Conservation (phyloP, 2,797 vertebrate species). For the Eupleurogrammus muticus region DNA sequence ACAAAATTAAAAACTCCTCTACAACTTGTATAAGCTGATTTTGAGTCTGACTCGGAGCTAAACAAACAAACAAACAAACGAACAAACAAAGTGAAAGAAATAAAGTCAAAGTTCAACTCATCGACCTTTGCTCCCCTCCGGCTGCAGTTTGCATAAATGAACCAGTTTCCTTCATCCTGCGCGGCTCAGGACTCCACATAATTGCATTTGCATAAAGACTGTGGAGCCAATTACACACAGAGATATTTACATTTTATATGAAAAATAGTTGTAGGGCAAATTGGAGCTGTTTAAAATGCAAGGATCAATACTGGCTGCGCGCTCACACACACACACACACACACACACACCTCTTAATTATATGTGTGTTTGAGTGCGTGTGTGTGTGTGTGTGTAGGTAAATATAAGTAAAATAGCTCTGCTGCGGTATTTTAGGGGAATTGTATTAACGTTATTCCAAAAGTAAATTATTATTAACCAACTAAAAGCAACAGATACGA, state of each 20-base stretch:
- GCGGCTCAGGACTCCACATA: slow-evolving; percentile 42
- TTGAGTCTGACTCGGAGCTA: slow-evolving; percentile 24
- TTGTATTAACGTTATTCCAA: slow-evolving; percentile 6
- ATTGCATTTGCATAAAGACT: slow-evolving; percentile 76
- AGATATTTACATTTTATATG: slow-evolving; percentile 78
- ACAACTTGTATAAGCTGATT: slow-evolving; percentile 51
- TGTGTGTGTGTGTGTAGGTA: too few species aligned
- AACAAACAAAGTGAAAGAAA: slow-evolving; percentile 27
- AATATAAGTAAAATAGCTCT: background rate
- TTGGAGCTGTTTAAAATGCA: slow-evolving; percentile 66
- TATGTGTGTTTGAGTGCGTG: too few species aligned
- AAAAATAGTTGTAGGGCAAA: slow-evolving; percentile 78
- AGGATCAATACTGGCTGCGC: slow-evolving; percentile 64
- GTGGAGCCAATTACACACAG: slow-evolving; percentile 64
- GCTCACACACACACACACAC: slow-evolving; percentile 5
- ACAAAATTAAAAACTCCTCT: slow-evolving; percentile 30
- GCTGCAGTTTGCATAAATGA: slow-evolving; percentile 67
- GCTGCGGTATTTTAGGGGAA: slow-evolving; percentile 5
- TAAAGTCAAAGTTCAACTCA: slow-evolving; percentile 63
- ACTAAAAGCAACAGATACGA: background rate
- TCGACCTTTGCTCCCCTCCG: slow-evolving; percentile 69
- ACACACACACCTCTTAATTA: background rate
- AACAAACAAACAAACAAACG: background rate
- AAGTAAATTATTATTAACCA: background rate
- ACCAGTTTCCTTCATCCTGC: slow-evolving; percentile 17